Base-by-base conservation (phyloP, 2,113 vertebrate species). In the Carettochelys insculpta region DNA sequence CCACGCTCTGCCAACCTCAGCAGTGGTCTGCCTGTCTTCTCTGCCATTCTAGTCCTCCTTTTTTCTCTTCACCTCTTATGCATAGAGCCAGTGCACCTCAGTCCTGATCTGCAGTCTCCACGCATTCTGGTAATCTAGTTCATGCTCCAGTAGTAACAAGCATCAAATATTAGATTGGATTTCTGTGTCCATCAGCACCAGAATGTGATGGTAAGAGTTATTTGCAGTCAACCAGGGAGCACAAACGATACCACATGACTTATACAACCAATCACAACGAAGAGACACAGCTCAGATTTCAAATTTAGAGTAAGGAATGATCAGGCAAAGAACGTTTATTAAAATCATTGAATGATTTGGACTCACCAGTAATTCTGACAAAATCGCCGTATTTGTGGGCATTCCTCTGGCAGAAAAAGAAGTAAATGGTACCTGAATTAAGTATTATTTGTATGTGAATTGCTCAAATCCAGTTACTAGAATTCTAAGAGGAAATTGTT, bases 361-460 rank as follows among this genome's bases (percentile, higher is more conserved):
- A 47, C 45, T n/a, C 50, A 54, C 73, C 19, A 22, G 27, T 48
- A 50, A 54, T 54, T 43, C 31, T 41, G 50, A 19, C 16, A 85
- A 81, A 41, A 51, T 9, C 68, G 47, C 2, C 85, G 84, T 13
- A 16, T 45, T 85, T 94, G 88, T 90, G 84, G 54, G 61, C 83
- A 77, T 93, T 84, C 43, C 24, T 87, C 52, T 80, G 52, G 54
- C 89, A 93, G 51, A 82, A 93, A 90, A 94, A 47, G n/a, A 31
- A 29, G 76, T 25, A 90, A 90, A 87, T 90, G 51, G 56, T 89
- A 65, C 13, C 22, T 45, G 41, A 90, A 87, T 87, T 89, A 93
- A 79, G 68, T 89, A 84, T 90, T 90, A 94, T 91, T 92, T 95
- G 88, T 86, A 80, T 43, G 38, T 73, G 47, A 8, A 14, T 45